A percentile compares a stretch with the other conserved stretches of the same genome.
phyloP scores from a whole-genome alignment of 2,797 vertebrate species.

The Tachyglossus aculeatus region DNA sequence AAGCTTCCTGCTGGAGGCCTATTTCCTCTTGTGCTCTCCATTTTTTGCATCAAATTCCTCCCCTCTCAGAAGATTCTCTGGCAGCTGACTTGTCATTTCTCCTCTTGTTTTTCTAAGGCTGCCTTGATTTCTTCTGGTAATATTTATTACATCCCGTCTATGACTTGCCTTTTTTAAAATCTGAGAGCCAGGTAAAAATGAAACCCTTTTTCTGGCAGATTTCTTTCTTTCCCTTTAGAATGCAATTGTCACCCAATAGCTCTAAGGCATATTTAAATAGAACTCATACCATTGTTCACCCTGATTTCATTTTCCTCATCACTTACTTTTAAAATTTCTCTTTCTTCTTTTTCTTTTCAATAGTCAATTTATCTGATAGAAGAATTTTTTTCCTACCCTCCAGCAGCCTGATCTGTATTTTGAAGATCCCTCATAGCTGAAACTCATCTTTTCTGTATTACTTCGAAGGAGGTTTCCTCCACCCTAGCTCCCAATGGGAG shows the following conservation, averaged over 20 bases:
- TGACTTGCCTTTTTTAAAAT: neutral
- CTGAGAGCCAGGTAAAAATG: neutral
- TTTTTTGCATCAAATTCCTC: neutral
- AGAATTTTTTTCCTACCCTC: neutral
- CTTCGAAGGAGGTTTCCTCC: accelerated
- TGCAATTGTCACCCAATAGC: neutral
- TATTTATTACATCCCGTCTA: neutral
- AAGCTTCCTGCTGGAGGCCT: neutral
- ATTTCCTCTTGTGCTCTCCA: neutral
- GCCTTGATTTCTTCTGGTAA: neutral
- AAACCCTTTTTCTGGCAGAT: neutral
- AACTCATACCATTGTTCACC: neutral
- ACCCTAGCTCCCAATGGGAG: neutral
- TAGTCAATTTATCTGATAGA: neutral
- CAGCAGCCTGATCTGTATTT: neutral
- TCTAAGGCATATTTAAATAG: neutral
- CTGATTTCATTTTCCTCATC: neutral
- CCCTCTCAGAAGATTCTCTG: neutral
- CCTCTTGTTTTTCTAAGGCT: neutral
- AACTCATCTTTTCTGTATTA: too few relatives aligned
- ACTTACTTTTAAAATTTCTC: neutral
- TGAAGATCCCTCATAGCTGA: neutral
- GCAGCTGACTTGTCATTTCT: neutral
- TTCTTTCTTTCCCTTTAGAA: neutral
- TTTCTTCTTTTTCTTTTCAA: neutral